Conservation (phyloP, 1,140 invertebrate genomes). For the Vanessa tameamea region DNA sequence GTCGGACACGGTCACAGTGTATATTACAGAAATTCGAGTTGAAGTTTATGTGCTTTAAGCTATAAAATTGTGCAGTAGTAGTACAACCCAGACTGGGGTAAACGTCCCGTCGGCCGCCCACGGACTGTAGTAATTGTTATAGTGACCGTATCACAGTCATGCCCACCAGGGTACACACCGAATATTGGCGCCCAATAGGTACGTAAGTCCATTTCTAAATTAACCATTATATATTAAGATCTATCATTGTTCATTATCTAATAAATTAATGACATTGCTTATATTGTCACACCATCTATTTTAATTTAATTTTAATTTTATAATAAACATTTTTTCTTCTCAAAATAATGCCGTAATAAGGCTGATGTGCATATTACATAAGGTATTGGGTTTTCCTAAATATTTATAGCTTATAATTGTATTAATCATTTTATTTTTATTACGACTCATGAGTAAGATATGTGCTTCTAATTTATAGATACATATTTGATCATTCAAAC, state of each 20-base stretch:
- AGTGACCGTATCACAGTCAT: conserved; percentile 52
- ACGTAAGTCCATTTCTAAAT: conserved; percentile 19
- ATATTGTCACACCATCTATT: too few species aligned
- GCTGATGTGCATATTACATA: too few species aligned
- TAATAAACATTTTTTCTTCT: too few species aligned
- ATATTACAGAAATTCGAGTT: conserved; percentile 4
- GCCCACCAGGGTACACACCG: conserved; percentile 51
- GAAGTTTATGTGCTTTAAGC: conserved; percentile 16
- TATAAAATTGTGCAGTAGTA: conserved; percentile 22
- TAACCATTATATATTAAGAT: not conserved
- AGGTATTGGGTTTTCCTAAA: too few species aligned
- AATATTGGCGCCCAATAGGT: conserved; percentile 33
- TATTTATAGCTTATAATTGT: too few species aligned
- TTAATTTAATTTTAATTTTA: too few species aligned
- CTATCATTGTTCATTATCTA: not conserved
- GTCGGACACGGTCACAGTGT: conserved; percentile 30
- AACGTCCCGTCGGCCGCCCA: conserved; percentile 56
- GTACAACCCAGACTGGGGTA: conserved; percentile 41
- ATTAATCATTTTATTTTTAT: too few species aligned
- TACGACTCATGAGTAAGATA: too few species aligned
- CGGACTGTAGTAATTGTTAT: conserved; percentile 58
- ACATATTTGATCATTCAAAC: too few species aligned
- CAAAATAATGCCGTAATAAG: too few species aligned
- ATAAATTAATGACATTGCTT: too few species aligned
- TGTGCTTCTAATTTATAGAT: too few species aligned